These are phyloP conservation scores for Sylvia borin DNA, from an alignment of 2,797 vertebrate species.

Conservation along the genomic window DNA sequence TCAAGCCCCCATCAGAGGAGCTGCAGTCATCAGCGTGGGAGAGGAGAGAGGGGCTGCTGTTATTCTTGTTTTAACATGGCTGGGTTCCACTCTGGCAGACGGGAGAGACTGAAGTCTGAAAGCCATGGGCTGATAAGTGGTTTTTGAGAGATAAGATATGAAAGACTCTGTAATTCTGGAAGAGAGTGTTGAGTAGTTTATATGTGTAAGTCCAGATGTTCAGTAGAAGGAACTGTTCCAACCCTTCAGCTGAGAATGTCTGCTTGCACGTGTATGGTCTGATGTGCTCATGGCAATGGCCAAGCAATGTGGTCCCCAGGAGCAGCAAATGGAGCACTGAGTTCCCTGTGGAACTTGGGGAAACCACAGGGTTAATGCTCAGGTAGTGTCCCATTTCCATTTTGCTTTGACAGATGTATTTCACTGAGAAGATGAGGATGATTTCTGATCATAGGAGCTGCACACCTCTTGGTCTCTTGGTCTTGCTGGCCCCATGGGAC, in stretches of 20 bases:
- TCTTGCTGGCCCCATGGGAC: neutral
- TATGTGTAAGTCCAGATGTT: slow-evolving; percentile 64
- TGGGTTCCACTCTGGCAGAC: slow-evolving; percentile 64
- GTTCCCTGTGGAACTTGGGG: neutral
- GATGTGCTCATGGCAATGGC: neutral
- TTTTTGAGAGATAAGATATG: slow-evolving; percentile 71
- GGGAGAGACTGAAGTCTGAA: slow-evolving; percentile 64
- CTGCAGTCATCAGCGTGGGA: slow-evolving; percentile 40
- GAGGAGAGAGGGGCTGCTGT: slow-evolving; percentile 40
- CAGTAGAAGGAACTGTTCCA: slow-evolving; percentile 60
- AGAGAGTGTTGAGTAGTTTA: slow-evolving; percentile 58
- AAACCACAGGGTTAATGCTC: neutral
- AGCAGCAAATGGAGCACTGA: neutral
- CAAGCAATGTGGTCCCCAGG: neutral
- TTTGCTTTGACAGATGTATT: neutral
- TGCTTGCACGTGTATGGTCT: slow-evolving; percentile 13
- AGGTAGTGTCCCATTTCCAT: neutral
- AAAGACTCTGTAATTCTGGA: slow-evolving; percentile 65
- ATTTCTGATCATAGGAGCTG: neutral
- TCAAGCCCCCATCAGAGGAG: slow-evolving; percentile 30
- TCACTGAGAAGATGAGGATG: neutral
- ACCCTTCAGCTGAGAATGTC: slow-evolving; percentile 7
- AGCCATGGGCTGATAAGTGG: slow-evolving; percentile 61
- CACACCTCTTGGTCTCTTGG: neutral
- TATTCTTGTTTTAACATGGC: slow-evolving; percentile 56